phyloP scores from a whole-genome alignment of 2,888 invertebrate species.

The Emmelina monodactyla region DNA sequence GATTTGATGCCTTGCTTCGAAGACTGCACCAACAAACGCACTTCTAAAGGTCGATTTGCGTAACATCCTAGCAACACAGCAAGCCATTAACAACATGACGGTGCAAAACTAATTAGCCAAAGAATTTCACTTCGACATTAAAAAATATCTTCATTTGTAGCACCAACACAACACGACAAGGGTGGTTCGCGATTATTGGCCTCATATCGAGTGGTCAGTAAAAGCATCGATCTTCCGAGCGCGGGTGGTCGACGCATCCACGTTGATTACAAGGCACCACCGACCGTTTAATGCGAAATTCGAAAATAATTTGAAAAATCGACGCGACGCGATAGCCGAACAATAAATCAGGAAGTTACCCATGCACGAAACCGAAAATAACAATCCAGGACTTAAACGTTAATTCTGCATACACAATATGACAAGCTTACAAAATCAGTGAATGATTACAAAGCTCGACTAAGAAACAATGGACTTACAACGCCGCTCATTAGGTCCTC shows the following conservation, averaged over 20 bases:
- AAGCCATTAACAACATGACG: conserved; percentile 41
- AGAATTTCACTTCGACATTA: conserved; percentile 19
- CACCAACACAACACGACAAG: conserved; percentile 30
- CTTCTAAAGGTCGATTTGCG: conserved; percentile 13
- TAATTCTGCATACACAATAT: no score
- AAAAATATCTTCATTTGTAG: conserved; percentile 48
- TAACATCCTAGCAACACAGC: conserved; percentile 23
- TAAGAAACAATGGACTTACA: conserved; percentile 50
- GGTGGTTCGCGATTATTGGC: conserved; percentile 43
- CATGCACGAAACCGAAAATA: conserved; percentile 22
- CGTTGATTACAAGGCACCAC: conserved; percentile 55
- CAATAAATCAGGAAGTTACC: conserved; percentile 46
- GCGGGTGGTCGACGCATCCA: conserved; percentile 50
- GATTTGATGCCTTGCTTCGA: no score
- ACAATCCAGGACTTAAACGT: no score
- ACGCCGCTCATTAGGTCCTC: conserved; percentile 45
- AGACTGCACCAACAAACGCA: conserved; percentile 15
- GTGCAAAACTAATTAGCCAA: conserved; percentile 37
- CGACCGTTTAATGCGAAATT: conserved; percentile 57
- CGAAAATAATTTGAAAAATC: conserved; percentile 51
- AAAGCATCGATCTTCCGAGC: conserved; percentile 41
- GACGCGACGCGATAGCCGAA: conserved; percentile 38
- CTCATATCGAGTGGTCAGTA: conserved; percentile 40
- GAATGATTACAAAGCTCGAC: conserved; percentile 20
- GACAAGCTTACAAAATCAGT: not conserved